phyloP scores from a whole-genome alignment of 2,113 vertebrate genomes.

The Cynopterus brachyotis region DNA sequence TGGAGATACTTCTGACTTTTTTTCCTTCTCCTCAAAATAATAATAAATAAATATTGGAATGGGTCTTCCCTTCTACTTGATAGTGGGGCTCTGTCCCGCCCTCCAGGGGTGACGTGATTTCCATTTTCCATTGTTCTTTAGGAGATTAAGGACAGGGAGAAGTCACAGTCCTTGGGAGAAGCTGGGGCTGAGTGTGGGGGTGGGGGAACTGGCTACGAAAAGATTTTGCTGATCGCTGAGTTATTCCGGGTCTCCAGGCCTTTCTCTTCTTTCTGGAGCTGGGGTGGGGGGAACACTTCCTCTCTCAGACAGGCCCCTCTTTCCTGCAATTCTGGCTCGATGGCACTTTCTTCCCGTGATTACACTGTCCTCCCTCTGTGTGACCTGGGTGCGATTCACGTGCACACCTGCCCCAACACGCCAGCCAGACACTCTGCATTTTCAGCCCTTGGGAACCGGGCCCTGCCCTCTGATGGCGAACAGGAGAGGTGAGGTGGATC shows the following conservation, averaged over 20 bases:
- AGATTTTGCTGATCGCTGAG: not conserved
- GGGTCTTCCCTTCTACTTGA: not conserved
- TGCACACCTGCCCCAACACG: not conserved
- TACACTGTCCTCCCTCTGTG: rapidly evolving
- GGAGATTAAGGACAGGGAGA: constrained; percentile 45
- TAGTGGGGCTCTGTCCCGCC: not conserved
- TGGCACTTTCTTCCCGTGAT: not conserved
- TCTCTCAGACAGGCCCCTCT: rapidly evolving
- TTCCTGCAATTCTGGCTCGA: rapidly evolving
- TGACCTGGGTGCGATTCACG: not conserved
- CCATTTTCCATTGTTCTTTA: constrained; percentile 52
- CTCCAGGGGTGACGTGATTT: not conserved
- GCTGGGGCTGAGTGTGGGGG: not conserved
- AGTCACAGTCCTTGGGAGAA: not conserved
- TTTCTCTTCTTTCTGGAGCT: not conserved
- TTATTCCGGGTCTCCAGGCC: not conserved
- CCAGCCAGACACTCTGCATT: not conserved
- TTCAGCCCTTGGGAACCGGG: not conserved
- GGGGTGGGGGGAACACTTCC: too few species aligned
- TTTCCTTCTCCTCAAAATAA: constrained; percentile 57
- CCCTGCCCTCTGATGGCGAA: not conserved
- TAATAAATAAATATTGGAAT: constrained; percentile 72
- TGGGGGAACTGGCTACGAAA: not conserved
- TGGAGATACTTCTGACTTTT: constrained; percentile 74
- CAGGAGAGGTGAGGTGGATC: not conserved